Evolutionary conservation across 2,797 vertebrate species (phyloP), one percentile per base, ranked within the genome.

Genomic region (Staurois parvus): DNA sequence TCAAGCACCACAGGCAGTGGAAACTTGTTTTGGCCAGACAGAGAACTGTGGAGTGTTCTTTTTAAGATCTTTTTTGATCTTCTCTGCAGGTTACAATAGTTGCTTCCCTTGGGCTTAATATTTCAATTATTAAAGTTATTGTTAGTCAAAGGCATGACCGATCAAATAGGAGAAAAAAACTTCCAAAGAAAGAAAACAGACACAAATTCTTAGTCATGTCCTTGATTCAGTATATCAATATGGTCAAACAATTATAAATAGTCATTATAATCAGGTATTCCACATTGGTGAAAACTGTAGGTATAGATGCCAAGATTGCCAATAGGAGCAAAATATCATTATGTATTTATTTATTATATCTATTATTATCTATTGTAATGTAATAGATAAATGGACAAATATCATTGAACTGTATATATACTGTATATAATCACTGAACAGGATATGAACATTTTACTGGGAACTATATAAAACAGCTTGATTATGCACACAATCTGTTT

Each of bases 11-110:
- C 95, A 94, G 87, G 93, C 91, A 87, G 94, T 91, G 95, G 93
- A 90, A 93, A 92, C 89, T 90, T 90, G 94, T 91, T 93, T 95
- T 97, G 96, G 94, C 95, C 96, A 96, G 95, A 95, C 89, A 80
- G 91, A 94, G 94, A 95, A 96, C 97, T 95, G 95, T 94, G 90
- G 92, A 89, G 95, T 90, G 93, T 91, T 94, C 52, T 93, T 93
- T 94, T 92, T 93, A 94, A 93, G 92, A 94, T 95, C 91, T 94
- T 86, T 93, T 95, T 93, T 95, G 95, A 96, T 95, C 95, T 93
- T 92, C 91, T 91, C 90, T 85, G 62, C 29, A 87, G 95, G 94
- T 94, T 92, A 92, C 87, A 89, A 94, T 93, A 91, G 85, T 66
- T 75, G n/a, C 88, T 88, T 92, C 90, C 89, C 88, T 59, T 91